Base-by-base conservation (phyloP, 2,888 invertebrate species). In the Agrilus biguttatus region DNA sequence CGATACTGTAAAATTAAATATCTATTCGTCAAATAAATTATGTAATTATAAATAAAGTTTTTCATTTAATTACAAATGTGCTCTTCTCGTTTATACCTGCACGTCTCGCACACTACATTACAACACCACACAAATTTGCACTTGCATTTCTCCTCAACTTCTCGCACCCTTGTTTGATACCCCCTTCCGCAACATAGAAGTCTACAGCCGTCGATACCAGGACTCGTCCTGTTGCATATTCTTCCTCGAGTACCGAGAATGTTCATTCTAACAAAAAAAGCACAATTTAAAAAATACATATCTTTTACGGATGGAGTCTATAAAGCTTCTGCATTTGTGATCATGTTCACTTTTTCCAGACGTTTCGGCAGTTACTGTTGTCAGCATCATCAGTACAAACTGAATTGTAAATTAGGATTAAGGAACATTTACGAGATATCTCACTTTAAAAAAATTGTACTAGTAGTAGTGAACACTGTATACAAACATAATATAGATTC, bases 61-160 rank as follows among this genome's bases (percentile, higher is more conserved):
- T 14, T 34, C 8, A 14, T 28, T 48, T 73, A 90, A 69, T 90
- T 90, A 70, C 90, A 90, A 58, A 85, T 81, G 60, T 89, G 85
- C 57, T 87, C 84, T 57, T 89, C 88, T 50, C 79, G 75, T 57
- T 79, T 80, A 55, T 78, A 80, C 51, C 78, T 75, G 65, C 90
- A 91, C 48, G 79, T 74, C 59, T 88, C 83, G 68, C 91, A 91
- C 55, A 82, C 79, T 2, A 91, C 90, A 51, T 80, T 75, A 67
- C 91, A 91, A 68, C 91, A 91, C 90, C 90, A 91, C 46, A 87
- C 84, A 62, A 91, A 91, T 52, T 81, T 78, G 63, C 91, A 91
- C 58, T 83, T 79, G 67, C 91, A 91, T 63, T 90, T 88, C 60
- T 89, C 87, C 56, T 81, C 81, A 46, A 87, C 83, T 55, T 87